These are phyloP conservation scores for Rhea pennata DNA, from an alignment of 2,113 vertebrate genomes.

Conservation along the genomic window DNA sequence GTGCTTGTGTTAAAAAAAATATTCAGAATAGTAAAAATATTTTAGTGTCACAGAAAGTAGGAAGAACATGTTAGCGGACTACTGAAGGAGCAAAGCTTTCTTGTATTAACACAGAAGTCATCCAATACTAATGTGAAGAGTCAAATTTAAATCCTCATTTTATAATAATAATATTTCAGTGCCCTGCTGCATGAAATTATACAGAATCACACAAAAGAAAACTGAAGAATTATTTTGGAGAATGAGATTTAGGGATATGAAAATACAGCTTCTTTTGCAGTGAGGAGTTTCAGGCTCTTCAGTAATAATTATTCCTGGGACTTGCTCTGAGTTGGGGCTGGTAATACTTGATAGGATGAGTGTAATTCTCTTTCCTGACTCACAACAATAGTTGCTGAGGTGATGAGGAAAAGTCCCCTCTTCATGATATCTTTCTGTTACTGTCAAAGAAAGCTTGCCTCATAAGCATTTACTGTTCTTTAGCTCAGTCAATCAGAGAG, in stretches of 20 bases:
- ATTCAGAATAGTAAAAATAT: neutral
- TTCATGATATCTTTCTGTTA: neutral
- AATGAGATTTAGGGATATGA: neutral
- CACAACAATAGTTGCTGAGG: neutral
- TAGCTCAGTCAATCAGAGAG: neutral
- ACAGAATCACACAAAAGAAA: neutral
- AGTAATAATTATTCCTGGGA: neutral
- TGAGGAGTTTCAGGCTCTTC: neutral
- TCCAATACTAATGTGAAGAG: neutral
- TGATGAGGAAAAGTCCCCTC: neutral
- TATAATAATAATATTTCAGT: neutral
- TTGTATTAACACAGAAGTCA: neutral
- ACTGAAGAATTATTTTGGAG: neutral
- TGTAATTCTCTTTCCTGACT: neutral
- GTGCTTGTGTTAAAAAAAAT: neutral
- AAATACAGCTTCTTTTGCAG: neutral
- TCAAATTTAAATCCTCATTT: neutral
- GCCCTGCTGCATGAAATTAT: neutral
- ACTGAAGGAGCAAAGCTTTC: neutral
- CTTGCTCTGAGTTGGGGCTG: neutral
- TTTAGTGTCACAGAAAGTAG: neutral
- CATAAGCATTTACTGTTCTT: neutral
- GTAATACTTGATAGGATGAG: fast-evolving
- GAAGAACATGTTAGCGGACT: neutral
- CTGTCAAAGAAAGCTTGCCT: neutral